Evolutionary conservation across 2,797 vertebrate species (phyloP).

Genomic region (Melanotaenia trifasciata): DNA sequence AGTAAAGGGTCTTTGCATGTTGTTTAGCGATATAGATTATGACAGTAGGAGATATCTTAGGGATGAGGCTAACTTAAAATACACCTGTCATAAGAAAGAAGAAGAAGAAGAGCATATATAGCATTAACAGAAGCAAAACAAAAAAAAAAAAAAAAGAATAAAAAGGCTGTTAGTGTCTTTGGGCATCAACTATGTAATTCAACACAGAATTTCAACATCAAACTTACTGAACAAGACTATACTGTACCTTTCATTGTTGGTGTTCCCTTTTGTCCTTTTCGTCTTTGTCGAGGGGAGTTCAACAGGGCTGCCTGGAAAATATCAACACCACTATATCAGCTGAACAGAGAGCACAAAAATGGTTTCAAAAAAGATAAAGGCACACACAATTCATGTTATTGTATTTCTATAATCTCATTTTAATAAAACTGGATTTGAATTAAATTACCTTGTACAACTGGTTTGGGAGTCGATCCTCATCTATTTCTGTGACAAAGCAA

Average conservation of each 20-base stretch:
- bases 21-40: background rate
- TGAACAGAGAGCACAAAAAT: conserved; percentile 10
- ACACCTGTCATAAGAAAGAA: background rate
- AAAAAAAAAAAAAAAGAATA: too few species aligned
- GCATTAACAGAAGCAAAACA: background rate
- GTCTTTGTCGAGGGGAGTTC: conserved; percentile 90
- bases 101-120: background rate
- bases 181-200: background rate
- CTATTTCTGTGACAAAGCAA: conserved; percentile 84
- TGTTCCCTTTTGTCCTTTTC: conserved; percentile 90
- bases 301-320: conserved; percentile 87
- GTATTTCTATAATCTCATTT: conserved; percentile 14
- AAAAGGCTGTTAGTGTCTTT: background rate
- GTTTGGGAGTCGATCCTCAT: conserved; percentile 92
- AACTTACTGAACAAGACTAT: background rate
- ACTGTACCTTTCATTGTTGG: conserved; percentile 93
- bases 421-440: conserved; percentile 14
- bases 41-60: background rate
- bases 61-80: background rate
- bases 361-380: conserved; percentile 1
- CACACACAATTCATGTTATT: conserved; percentile 12
- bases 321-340: conserved; percentile 28
- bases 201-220: background rate
- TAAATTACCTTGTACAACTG: conserved; percentile 89
- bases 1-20: background rate